Conservation (phyloP, 2,113 vertebrate genomes). For the Urocitellus parryii region DNA sequence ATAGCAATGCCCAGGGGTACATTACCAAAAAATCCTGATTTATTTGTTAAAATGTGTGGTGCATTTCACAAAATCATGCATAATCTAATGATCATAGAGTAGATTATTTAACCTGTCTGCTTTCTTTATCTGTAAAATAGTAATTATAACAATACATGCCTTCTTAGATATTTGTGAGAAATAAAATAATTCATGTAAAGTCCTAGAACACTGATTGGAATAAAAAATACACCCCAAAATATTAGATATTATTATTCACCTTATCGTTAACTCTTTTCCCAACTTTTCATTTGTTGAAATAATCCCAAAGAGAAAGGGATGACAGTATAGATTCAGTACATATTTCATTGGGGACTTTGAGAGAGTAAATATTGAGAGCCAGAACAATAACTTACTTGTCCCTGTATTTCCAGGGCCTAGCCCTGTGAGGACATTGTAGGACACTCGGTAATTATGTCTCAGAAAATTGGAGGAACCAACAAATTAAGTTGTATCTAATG, state of each 20-base stretch:
- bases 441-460: background rate
- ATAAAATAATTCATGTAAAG: background rate
- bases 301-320: background rate
- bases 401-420: background rate
- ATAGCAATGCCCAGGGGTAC: background rate
- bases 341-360: background rate
- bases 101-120: background rate
- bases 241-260: background rate
- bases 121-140: background rate
- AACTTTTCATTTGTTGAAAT: conserved; percentile 9
- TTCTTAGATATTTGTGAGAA: background rate
- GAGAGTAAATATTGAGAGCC: conserved; percentile 4
- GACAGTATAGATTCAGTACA: background rate
- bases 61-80: background rate
- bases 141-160: background rate
- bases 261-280: background rate
- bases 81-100: too few species aligned
- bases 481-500: background rate
- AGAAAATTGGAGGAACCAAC: background rate
- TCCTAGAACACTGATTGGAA: background rate
- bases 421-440: background rate
- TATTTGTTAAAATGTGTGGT: background rate
- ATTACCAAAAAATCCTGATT: background rate
- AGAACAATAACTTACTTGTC: background rate
- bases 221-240: background rate